phyloP scores from a whole-genome alignment of 2,797 vertebrate genomes.

The Tarsius wallacei region DNA sequence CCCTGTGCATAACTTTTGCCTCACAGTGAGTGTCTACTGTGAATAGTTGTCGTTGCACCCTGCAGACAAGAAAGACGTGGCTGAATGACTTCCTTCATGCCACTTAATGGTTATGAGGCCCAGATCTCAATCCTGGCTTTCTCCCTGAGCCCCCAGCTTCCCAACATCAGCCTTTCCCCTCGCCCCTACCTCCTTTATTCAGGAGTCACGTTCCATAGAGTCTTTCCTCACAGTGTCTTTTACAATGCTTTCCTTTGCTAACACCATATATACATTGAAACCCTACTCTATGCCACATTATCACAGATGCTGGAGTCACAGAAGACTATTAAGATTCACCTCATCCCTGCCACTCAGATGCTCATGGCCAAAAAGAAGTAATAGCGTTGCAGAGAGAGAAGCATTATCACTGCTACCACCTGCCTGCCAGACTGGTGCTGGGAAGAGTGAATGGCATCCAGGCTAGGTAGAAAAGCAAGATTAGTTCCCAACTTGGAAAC shows the following conservation, averaged over 20 bases:
- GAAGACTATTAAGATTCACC: rapidly evolving
- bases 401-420: too few relatives aligned
- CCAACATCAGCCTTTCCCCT: too few relatives aligned
- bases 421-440: not conserved
- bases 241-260: not conserved
- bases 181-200: too few relatives aligned
- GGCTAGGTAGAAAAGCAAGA: not conserved
- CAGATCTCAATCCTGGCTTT: not conserved
- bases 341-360: not conserved
- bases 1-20: not conserved
- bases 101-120: too few relatives aligned
- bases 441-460: not conserved
- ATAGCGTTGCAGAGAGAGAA: not conserved
- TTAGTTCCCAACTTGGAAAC: not conserved
- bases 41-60: too few relatives aligned
- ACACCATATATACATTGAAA: not conserved
- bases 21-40: rapidly evolving
- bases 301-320: not conserved
- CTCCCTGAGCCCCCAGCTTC: not conserved
- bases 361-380: not conserved
- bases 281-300: not conserved
- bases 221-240: not conserved
- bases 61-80: not conserved
- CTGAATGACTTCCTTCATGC: not conserved
- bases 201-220: not conserved